phyloP scores from a whole-genome alignment of 2,797 vertebrate genomes.

The Sardinella longiceps region DNA sequence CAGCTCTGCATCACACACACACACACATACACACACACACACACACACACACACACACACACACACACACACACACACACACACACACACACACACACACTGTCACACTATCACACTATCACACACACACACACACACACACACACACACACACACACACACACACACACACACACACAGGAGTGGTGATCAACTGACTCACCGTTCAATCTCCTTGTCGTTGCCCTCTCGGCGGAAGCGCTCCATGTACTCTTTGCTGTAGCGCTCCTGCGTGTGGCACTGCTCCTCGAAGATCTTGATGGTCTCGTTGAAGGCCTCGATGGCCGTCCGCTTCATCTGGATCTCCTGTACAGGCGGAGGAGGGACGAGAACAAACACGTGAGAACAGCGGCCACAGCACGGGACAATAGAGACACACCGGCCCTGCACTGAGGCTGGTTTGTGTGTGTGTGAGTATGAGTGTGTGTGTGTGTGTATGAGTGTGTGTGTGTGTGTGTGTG shows the following conservation, averaged over 20 bases:
- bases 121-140: not conserved
- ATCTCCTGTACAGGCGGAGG: conserved; percentile 81
- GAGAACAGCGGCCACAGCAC: too few species aligned
- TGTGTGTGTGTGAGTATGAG: not conserved
- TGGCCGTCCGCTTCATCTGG: conserved; percentile 96
- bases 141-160: too few species aligned
- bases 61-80: not conserved
- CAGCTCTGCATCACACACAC: not conserved
- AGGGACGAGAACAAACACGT: not conserved
- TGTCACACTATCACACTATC: too few species aligned
- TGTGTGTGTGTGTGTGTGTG: too few species aligned
- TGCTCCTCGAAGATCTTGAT: conserved; percentile 99
- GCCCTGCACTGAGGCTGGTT: too few species aligned
- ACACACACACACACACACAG: not conserved
- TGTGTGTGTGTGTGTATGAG: not conserved
- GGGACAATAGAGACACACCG: not conserved
- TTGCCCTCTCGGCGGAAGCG: conserved; percentile 83
- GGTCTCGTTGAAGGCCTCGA: conserved; percentile 97
- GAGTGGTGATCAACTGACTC: conserved; percentile 35
- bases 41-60: not conserved
- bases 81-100: too few species aligned
- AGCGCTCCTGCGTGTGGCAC: conserved; percentile 87
- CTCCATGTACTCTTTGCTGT: conserved; percentile 88
- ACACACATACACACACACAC: not conserved
- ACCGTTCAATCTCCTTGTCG: conserved; percentile 89